These are phyloP conservation scores for Peribatodes rhomboidaria DNA, from an alignment of 2,888 invertebrate genomes.

Conservation along the genomic window DNA sequence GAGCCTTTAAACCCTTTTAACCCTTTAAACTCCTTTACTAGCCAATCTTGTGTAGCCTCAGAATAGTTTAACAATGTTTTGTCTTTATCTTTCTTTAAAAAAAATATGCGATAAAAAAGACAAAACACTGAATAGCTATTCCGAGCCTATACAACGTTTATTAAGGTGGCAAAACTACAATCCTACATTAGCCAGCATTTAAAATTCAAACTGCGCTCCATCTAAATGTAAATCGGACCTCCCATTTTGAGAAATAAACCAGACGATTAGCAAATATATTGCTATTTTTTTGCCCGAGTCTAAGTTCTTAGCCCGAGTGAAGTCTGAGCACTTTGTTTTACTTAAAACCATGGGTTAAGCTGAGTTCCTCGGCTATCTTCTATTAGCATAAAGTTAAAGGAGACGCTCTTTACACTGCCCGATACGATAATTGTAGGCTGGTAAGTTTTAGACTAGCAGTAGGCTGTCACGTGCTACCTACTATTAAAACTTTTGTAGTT, in stretches of 20 bases:
- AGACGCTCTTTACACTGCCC: slow-evolving; percentile 26
- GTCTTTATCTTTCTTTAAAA: no score
- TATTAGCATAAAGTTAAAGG: slow-evolving; percentile 78
- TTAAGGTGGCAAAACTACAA: slow-evolving; percentile 21
- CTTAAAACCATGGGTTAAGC: slow-evolving; percentile 75
- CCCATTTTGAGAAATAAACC: slow-evolving; percentile 41
- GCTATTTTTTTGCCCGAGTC: slow-evolving; percentile 60
- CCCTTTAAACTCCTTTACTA: no score
- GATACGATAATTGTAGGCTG: slow-evolving; percentile 13
- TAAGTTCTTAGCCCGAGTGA: slow-evolving; percentile 61
- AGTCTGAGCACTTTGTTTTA: slow-evolving; percentile 76
- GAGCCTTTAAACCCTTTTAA: no score
- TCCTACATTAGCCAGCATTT: slow-evolving; percentile 20
- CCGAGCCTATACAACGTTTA: neutral
- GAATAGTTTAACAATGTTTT: no score
- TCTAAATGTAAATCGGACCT: slow-evolving; percentile 35
- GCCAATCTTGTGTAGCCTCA: no score
- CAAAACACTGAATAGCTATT: no score
- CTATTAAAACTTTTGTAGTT: no score
- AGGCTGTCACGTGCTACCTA: no score
- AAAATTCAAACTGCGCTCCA: slow-evolving; percentile 32
- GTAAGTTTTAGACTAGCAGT: neutral
- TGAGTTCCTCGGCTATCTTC: slow-evolving; percentile 67
- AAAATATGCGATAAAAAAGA: no score
- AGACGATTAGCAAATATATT: slow-evolving; percentile 63